These are phyloP conservation scores for Drosophila grimshawi DNA, from an alignment of 1,140 invertebrate genomes.

Conservation along the genomic window DNA sequence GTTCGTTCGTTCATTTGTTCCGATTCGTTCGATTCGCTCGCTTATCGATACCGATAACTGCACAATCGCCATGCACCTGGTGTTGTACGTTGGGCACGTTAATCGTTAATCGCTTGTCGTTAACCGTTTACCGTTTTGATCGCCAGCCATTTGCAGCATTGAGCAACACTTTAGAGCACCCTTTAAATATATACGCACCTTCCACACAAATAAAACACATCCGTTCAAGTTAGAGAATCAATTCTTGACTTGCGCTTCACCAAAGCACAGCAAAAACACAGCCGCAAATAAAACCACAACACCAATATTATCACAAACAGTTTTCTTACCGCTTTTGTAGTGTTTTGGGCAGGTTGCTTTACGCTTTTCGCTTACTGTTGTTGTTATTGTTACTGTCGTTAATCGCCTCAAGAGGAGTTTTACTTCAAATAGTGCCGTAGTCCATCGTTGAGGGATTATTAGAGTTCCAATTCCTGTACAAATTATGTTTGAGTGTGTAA, in stretches of 20 bases:
- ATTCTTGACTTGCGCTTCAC: conserved; percentile 26
- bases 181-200: conserved; percentile 19
- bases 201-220: conserved; percentile 25
- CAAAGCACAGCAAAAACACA: conserved; percentile 38
- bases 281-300: conserved; percentile 15
- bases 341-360: conserved; percentile 39
- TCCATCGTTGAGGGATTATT: conserved; percentile 21
- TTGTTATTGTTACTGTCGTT: conserved; percentile 34
- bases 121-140: conserved; percentile 34
- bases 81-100: conserved; percentile 43
- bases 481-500: conserved; percentile 14
- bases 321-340: conserved; percentile 49
- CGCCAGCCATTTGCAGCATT: conserved; percentile 36
- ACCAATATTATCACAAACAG: conserved; percentile 12
- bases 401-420: conserved; percentile 32
- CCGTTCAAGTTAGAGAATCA: conserved; percentile 40
- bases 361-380: conserved; percentile 56
- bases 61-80: conserved; percentile 49
- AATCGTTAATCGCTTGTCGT: conserved; percentile 30
- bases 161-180: conserved; percentile 40
- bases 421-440: conserved; percentile 22
- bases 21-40: conserved; percentile 41
- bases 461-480: conserved; percentile 25
- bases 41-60: conserved; percentile 49
- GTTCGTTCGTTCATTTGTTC: conserved; percentile 26